Evolutionary conservation across 1,140 invertebrate genomes (phyloP).

Genomic region (Hyles euphorbiae): DNA sequence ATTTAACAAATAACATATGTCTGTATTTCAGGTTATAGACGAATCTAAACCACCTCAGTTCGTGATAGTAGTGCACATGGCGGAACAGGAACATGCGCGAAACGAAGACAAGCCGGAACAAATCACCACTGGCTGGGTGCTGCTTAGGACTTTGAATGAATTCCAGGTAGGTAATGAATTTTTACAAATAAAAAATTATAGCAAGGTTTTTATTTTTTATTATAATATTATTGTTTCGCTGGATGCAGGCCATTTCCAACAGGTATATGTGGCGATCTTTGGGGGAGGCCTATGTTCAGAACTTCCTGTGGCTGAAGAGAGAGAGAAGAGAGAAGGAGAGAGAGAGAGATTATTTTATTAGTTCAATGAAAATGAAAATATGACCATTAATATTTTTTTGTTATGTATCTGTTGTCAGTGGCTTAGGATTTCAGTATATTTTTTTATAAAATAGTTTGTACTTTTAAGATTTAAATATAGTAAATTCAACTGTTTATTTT

Average conservation of each 20-base stretch:
- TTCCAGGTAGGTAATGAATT: slow-evolving; percentile 76
- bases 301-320: no score
- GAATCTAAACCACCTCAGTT: slow-evolving; percentile 89
- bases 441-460: background rate
- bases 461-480: no score
- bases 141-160: slow-evolving; percentile 87
- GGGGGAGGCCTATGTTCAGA: no score
- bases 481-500: slow-evolving; percentile 10
- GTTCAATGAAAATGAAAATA: no score
- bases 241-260: background rate
- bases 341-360: no score
- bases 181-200: background rate
- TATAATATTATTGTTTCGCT: background rate
- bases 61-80: slow-evolving; percentile 87
- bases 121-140: slow-evolving; percentile 88
- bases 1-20: background rate
- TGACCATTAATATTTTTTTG: no score
- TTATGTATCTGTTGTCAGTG: no score
- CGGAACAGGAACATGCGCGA: slow-evolving; percentile 70
- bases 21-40: slow-evolving; percentile 78
- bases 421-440: no score
- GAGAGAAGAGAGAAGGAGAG: no score
- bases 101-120: slow-evolving; percentile 77
- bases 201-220: no score
- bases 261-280: no score